Percentiles rank a stretch among this genome's conserved stretches.
Conservation (phyloP, 2,888 invertebrate genomes). For the Tridacna gigas region DNA sequence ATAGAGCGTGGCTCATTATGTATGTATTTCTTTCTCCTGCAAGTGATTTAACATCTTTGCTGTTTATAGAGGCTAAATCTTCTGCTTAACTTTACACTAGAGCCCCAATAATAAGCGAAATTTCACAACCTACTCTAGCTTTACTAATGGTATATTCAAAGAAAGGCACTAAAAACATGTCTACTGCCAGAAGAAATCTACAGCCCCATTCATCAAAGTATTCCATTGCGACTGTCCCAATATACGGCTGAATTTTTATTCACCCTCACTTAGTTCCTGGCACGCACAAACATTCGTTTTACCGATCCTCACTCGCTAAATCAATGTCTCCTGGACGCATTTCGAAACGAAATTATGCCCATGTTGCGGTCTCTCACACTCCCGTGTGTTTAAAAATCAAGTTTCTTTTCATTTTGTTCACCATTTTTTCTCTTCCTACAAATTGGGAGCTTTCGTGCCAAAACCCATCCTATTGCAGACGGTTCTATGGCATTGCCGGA, state of each 20-base stretch:
- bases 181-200: constrained; percentile 47
- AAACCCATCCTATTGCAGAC: constrained; percentile 56
- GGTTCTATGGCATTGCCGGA: constrained; percentile 51
- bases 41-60: constrained; percentile 5
- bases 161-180: constrained; percentile 38
- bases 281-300: constrained; percentile 60
- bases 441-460: constrained; percentile 63
- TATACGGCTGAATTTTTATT: neutral
- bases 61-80: constrained; percentile 6
- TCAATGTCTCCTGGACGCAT: constrained; percentile 65
- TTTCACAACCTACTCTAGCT: constrained; percentile 11
- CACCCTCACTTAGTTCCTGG: constrained; percentile 15
- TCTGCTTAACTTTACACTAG: constrained; percentile 16
- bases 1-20: too few relatives aligned
- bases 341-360: constrained; percentile 55
- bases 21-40: neutral
- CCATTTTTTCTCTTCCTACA: constrained; percentile 60
- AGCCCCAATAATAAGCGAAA: constrained; percentile 12
- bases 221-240: constrained; percentile 15
- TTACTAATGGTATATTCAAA: constrained; percentile 24
- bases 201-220: constrained; percentile 45
- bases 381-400: constrained; percentile 70
- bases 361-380: constrained; percentile 56
- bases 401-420: constrained; percentile 69
- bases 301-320: constrained; percentile 56